Conservation (phyloP, 2,888 invertebrate genomes). For the Meliscaeva auricollis region DNA sequence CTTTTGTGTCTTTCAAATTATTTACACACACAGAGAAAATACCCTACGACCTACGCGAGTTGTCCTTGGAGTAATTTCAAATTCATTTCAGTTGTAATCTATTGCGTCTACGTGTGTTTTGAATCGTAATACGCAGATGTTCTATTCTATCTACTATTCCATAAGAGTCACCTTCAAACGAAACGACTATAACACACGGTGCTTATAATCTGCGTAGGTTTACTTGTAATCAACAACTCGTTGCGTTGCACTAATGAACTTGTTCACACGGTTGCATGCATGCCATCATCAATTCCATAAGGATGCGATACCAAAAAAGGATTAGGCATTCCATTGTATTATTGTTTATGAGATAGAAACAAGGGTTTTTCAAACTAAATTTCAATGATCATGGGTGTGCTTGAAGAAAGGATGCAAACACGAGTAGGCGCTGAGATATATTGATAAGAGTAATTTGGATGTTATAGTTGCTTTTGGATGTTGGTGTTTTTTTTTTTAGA, state of each 20-base stretch:
- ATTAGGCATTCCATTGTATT: too few species aligned
- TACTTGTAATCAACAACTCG: conserved; percentile 51
- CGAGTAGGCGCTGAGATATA: too few species aligned
- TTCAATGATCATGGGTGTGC: too few species aligned
- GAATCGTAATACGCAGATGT: conserved; percentile 25
- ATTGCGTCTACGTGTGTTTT: conserved; percentile 32
- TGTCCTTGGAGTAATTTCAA: conserved; percentile 41
- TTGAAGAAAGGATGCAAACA: too few species aligned
- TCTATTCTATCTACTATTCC: conserved; percentile 9
- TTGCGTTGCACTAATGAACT: conserved; percentile 65
- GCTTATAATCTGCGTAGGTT: conserved; percentile 24
- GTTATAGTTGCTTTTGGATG: too few species aligned
- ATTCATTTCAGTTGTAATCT: conserved; percentile 40
- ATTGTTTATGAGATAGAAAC: too few species aligned
- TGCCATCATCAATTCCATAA: conserved; percentile 33
- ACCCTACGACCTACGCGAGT: too few species aligned
- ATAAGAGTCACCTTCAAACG: conserved; percentile 3
- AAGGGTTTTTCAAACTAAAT: too few species aligned
- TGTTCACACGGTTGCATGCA: conserved; percentile 58
- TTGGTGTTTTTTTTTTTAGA: too few species aligned
- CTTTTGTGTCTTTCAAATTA: background rate
- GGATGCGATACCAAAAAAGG: background rate
- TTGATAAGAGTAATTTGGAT: too few species aligned
- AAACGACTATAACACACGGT: background rate
- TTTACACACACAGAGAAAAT: conserved; percentile 1